Evolutionary conservation across 1,140 invertebrate species (phyloP).

Genomic region (Hyles vespertilio): DNA sequence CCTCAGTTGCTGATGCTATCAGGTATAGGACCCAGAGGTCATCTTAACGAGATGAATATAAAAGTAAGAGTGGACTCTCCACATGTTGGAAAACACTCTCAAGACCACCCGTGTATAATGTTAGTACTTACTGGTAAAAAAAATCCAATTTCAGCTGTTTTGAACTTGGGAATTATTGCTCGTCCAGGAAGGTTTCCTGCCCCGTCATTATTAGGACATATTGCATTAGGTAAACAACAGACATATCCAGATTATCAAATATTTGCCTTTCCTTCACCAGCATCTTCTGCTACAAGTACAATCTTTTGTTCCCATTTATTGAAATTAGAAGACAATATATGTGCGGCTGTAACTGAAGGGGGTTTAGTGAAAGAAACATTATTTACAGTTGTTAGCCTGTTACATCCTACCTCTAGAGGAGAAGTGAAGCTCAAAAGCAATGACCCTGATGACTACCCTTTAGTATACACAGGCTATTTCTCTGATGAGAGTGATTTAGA

Average conservation of each 20-base stretch:
- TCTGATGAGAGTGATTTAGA: conserved; percentile 84
- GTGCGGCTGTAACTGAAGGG: conserved; percentile 56
- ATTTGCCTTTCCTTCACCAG: conserved; percentile 29
- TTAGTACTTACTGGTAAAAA: conserved; percentile 50
- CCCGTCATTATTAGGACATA: conserved; percentile 84
- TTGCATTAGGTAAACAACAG: conserved; percentile 74
- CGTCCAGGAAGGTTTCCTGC: conserved; percentile 83
- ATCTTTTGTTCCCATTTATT: conserved; percentile 80
- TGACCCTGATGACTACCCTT: conserved; percentile 89
- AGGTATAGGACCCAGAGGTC: conserved; percentile 48
- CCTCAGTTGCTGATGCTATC: conserved; percentile 64
- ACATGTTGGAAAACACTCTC: conserved; percentile 82
- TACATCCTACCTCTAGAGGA: conserved; percentile 87
- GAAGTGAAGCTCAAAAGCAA: conserved; percentile 83
- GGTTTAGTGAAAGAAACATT: conserved; percentile 80
- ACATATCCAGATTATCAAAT: conserved; percentile 44
- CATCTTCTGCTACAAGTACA: conserved; percentile 76
- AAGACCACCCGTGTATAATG: conserved; percentile 83
- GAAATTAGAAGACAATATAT: conserved; percentile 79
- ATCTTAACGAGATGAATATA: conserved; percentile 55
- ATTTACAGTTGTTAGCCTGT: conserved; percentile 88
- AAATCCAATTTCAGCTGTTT: conserved; percentile 81
- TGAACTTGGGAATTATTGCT: conserved; percentile 76
- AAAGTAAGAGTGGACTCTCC: conserved; percentile 76
- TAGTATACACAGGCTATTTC: conserved; percentile 93